Percentiles rank a stretch among this genome's conserved stretches.
Conservation (phyloP, 2,113 vertebrate genomes). For the Gavia stellata region DNA sequence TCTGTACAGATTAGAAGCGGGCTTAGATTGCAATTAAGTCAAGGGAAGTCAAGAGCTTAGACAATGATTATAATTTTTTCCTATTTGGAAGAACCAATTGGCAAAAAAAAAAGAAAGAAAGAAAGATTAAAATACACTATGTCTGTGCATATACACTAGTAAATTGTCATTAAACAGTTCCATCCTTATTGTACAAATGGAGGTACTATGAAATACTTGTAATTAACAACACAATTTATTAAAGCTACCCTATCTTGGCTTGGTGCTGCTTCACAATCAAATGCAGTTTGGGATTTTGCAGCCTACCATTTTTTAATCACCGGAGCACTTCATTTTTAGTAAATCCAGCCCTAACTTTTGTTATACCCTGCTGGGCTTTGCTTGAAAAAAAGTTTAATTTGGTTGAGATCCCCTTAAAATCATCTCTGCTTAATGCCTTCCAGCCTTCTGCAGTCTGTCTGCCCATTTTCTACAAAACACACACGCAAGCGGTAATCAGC, state of each 20-base stretch:
- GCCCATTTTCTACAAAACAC: not conserved
- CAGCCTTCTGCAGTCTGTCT: slow-evolving; percentile 27
- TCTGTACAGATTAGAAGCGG: slow-evolving; percentile 58
- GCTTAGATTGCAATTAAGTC: slow-evolving; percentile 67
- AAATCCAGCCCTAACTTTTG: slow-evolving; percentile 58
- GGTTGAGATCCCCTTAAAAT: slow-evolving; percentile 56
- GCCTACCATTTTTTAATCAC: slow-evolving; percentile 59
- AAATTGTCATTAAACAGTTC: slow-evolving; percentile 38
- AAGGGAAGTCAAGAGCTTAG: slow-evolving; percentile 63
- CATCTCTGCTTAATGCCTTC: slow-evolving; percentile 49
- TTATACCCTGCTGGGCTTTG: slow-evolving; percentile 58
- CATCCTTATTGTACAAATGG: not conserved
- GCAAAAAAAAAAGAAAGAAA: not conserved
- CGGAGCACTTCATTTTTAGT: slow-evolving; percentile 45
- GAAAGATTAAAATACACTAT: not conserved
- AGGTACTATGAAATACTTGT: slow-evolving; percentile 29
- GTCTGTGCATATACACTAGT: not conserved
- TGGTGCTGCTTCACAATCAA: slow-evolving; percentile 25
- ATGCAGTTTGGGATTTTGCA: slow-evolving; percentile 52
- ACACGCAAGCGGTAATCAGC: not conserved
- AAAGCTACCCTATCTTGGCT: slow-evolving; percentile 1
- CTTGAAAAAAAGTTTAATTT: slow-evolving; percentile 62
- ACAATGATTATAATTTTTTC: slow-evolving; percentile 48
- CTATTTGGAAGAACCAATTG: slow-evolving; percentile 15
- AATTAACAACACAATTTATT: slow-evolving; percentile 32